Evolutionary conservation across 2,888 invertebrate genomes (phyloP), one percentile per base, ranked within the genome.

Genomic region (Ochropleura plecta): DNA sequence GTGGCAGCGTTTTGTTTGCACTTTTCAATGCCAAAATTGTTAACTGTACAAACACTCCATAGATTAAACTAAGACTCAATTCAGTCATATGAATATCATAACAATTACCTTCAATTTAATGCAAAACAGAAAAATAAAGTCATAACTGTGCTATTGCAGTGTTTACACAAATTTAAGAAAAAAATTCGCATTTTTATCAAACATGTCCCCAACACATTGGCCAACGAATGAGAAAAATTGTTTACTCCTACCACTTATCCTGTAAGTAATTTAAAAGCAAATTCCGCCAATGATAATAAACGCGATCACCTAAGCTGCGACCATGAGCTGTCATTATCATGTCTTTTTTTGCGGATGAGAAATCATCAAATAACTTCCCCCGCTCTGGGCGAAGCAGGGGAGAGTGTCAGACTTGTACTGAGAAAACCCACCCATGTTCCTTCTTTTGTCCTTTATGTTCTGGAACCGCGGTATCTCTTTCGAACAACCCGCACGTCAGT

Each of bases 91-190:
- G 60, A 76, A 12, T 62, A n/a, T 30, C 30, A 40, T 40, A 18
- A 42, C 14, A 7, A n/a, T 59, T 44, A 49, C 5, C 40, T 55
- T 44, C 30, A 65, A 59, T 71, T 49, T 57, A 48, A 55, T 42
- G 5, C 4, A 48, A 62, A 69, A 49, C 78, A 62, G 79, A 70
- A 70, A 73, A 73, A 69, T 65, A 74, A 74, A 75, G 79, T 51
- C 12, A 66, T 73, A 62, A 63, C 20, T 48, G n/a, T 46, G 46
- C 10, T 57, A 20, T 66, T 51, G 55, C 53, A 66, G 40, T 81
- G 44, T 51, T 76, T 18, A 59, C 40, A 65, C 20, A 59, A 44
- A 18, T 59, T 67, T 46, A 59, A 5, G n/a, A 10, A 65, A 59
- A 40, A 14, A 18, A 18, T 44, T 49, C n/a, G 9, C 18, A 44